Percentiles rank a stretch among this genome's conserved stretches.
Evolutionary conservation across 2,113 vertebrate genomes (phyloP).

Genomic region (Lipophrys pholis): DNA sequence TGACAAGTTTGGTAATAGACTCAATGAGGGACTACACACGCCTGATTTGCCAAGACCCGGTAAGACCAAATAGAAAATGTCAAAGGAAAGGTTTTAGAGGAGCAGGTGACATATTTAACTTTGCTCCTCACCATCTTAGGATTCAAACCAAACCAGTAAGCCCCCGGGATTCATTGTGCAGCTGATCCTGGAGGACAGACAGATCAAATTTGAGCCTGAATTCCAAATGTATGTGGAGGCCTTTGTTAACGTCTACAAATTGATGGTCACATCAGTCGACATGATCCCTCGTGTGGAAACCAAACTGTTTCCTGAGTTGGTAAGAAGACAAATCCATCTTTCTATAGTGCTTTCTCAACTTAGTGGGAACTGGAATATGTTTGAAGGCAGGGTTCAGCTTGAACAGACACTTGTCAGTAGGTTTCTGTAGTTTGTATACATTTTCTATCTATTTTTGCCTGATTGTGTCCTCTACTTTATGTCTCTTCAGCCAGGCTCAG

Average conservation of each 20-base stretch:
- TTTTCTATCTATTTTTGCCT: neutral
- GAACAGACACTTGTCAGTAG: no score
- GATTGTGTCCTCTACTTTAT: neutral
- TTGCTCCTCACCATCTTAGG: conserved; percentile 66
- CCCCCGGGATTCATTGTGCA: conserved; percentile 88
- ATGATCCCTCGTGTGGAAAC: conserved; percentile 89
- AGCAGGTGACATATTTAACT: neutral
- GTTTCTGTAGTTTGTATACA: no score
- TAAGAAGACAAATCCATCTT: conserved; percentile 65
- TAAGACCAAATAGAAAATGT: conserved; percentile 62
- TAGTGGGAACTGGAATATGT: no score
- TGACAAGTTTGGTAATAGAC: conserved; percentile 85
- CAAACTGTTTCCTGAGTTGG: conserved; percentile 86
- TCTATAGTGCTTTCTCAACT: neutral
- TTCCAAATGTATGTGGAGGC: conserved; percentile 82
- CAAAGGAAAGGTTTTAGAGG: neutral
- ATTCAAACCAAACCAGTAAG: conserved; percentile 80
- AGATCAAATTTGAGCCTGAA: conserved; percentile 87
- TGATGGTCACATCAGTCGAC: conserved; percentile 86
- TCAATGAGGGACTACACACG: conserved; percentile 89
- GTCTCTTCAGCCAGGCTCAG: conserved; percentile 73
- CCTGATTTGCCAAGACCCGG: conserved; percentile 84
- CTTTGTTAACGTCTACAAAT: conserved; percentile 84
- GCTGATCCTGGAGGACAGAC: conserved; percentile 81
- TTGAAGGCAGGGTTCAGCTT: no score